Percentiles rank a stretch among this genome's conserved stretches.
phyloP scores from a whole-genome alignment of 2,113 vertebrate species.

The Piprites chloris region DNA sequence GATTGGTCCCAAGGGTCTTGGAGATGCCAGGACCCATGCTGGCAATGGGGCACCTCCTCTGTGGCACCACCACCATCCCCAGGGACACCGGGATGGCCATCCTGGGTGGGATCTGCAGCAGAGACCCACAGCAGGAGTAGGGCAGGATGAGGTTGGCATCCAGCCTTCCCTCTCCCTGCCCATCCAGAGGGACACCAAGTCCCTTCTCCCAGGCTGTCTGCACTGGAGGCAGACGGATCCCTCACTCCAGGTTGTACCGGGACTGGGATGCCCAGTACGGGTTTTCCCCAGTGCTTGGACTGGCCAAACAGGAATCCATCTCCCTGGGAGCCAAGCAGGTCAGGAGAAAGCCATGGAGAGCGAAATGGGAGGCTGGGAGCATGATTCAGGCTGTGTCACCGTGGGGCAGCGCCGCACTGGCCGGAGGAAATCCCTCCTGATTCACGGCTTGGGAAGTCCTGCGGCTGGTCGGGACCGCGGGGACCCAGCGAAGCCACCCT shows the following conservation, averaged over 20 bases:
- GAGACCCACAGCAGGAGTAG: neutral
- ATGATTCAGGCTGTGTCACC: slow-evolving; percentile 21
- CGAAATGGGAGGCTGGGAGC: neutral
- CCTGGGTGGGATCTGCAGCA: neutral
- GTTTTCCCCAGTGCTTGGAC: neutral
- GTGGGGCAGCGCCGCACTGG: neutral
- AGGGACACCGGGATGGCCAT: neutral
- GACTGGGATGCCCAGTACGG: rapidly evolving
- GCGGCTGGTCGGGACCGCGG: neutral
- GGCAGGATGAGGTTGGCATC: neutral
- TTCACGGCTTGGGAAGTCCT: neutral
- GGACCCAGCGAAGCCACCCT: neutral
- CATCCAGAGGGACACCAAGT: neutral
- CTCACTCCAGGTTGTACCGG: neutral
- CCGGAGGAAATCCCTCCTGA: neutral
- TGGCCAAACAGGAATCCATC: neutral
- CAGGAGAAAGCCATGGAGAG: neutral
- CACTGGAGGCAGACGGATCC: rapidly evolving
- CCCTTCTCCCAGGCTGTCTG: neutral
- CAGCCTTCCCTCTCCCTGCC: neutral
- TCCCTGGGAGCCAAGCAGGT: neutral
- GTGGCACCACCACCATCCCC: neutral
- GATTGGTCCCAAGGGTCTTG: neutral
- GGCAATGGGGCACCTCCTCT: neutral
- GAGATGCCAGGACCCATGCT: neutral